Evolutionary conservation across 2,797 vertebrate genomes (phyloP), one percentile per base, ranked within the genome.

Genomic region (Oophaga sylvatica): DNA sequence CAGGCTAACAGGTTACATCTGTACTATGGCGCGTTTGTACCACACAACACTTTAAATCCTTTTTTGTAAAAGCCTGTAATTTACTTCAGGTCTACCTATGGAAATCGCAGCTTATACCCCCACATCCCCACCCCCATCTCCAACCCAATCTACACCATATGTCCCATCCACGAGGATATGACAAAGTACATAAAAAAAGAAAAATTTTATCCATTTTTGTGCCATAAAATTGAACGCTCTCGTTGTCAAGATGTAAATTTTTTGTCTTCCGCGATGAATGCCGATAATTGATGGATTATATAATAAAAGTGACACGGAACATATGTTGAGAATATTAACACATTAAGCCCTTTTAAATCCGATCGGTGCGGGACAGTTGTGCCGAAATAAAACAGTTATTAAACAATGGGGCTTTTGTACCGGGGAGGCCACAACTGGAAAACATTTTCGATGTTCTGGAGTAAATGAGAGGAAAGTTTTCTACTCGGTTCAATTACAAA

Each of bases 1-100:
- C 20, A 81, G 87, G 41, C 79, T 86, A 89, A 89, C 84, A 86
- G 80, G 84, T 86, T 83, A 77, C 88, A 89, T 89, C 80, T 89
- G 88, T 89, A 83, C 57, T 70, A 17, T 48, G 76, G 73, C 62
- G 71, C 80, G 62, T 84, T 70, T 71, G 53, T 86, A 83, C 71
- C 80, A 79, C 80, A 86, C 84, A 83, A 76, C 71, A 78, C 82
- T 67, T 79, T 53, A 79, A 35, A 89, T 86, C 73, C 62, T 41
- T 63, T 60, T 86, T 80, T 68, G 53, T n/a, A 84, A 77, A 82
- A 63, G 73, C 48, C 68, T 60, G 70, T 71, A 85, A 85, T 81
- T 85, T 79, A 86, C 60, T 83, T 77, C 77, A 53, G 84, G 80
- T 63, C 48, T 86, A 86, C 88, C 88, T 89, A 89, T 73, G 41